These are phyloP conservation scores for Rhinopomastus cyanomelas DNA, from an alignment of 2,113 vertebrate species.

Conservation along the genomic window DNA sequence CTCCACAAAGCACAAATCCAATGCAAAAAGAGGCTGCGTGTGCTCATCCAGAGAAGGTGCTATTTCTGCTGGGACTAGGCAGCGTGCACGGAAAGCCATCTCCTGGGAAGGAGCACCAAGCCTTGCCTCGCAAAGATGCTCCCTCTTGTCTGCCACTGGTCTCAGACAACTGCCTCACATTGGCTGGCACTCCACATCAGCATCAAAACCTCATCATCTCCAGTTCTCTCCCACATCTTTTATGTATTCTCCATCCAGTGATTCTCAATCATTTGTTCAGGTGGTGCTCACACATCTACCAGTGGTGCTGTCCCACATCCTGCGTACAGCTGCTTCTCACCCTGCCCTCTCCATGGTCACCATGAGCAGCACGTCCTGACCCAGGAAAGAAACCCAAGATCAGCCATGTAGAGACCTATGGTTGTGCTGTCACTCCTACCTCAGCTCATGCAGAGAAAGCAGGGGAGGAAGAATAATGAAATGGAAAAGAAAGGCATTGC, in stretches of 20 bases:
- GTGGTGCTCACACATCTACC: neutral
- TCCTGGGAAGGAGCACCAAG: constrained; percentile 1
- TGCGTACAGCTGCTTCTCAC: neutral
- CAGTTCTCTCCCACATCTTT: neutral
- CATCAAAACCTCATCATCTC: neutral
- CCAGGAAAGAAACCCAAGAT: neutral
- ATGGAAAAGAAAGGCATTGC: neutral
- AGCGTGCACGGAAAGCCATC: constrained; percentile 67
- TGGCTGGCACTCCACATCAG: neutral
- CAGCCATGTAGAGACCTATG: neutral
- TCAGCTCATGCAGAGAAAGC: neutral
- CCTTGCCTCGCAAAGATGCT: neutral
- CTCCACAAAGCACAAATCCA: neutral
- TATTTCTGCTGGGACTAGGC: constrained; percentile 72
- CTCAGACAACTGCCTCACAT: neutral
- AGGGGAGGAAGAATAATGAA: neutral
- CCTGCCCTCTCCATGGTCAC: neutral
- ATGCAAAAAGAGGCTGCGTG: neutral
- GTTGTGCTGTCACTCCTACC: neutral
- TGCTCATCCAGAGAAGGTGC: neutral
- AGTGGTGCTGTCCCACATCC: neutral
- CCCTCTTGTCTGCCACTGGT: neutral
- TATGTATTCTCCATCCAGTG: neutral
- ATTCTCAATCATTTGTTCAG: neutral
- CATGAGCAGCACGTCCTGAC: neutral